phyloP scores from a whole-genome alignment of 2,888 invertebrate genomes.

The Protodeltote pygarga region DNA sequence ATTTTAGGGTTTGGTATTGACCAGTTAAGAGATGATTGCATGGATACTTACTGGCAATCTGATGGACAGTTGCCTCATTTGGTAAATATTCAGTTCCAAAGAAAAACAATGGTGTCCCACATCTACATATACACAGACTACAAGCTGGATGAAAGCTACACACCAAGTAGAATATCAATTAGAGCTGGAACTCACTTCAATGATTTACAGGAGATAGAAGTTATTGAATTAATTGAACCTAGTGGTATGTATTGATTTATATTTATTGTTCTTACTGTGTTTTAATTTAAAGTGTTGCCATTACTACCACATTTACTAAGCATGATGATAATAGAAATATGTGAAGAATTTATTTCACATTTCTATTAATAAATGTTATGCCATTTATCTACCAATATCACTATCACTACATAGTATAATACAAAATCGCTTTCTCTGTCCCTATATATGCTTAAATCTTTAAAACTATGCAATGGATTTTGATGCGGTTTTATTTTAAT shows the following conservation, averaged over 20 bases:
- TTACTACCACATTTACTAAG: too few species aligned
- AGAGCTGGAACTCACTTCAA: constrained; percentile 98
- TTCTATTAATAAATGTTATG: too few species aligned
- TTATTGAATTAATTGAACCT: constrained; percentile 97
- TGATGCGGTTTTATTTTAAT: too few species aligned
- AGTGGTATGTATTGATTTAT: constrained; percentile 85
- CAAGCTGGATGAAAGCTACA: constrained; percentile 99
- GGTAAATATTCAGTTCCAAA: constrained; percentile 98
- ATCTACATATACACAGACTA: constrained; percentile 99
- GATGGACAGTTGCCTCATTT: constrained; percentile 99
- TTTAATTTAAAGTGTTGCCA: neutral
- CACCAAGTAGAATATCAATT: constrained; percentile 97
- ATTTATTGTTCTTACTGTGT: neutral
- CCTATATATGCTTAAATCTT: too few species aligned
- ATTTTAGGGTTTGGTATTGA: constrained; percentile 97
- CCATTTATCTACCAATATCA: too few species aligned
- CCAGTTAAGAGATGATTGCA: constrained; percentile 97
- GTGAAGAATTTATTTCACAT: too few species aligned
- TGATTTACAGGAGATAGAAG: constrained; percentile 98
- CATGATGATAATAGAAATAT: too few species aligned
- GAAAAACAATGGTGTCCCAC: constrained; percentile 97
- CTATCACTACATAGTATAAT: too few species aligned
- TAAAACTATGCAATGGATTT: too few species aligned
- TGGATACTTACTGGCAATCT: constrained; percentile 99
- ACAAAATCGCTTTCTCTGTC: too few species aligned